These are phyloP conservation scores for Chrysaora quinquecirrha DNA, from an alignment of 30 jellyfish, hydroid and myxozoan genomes.

Conservation along the genomic window DNA sequence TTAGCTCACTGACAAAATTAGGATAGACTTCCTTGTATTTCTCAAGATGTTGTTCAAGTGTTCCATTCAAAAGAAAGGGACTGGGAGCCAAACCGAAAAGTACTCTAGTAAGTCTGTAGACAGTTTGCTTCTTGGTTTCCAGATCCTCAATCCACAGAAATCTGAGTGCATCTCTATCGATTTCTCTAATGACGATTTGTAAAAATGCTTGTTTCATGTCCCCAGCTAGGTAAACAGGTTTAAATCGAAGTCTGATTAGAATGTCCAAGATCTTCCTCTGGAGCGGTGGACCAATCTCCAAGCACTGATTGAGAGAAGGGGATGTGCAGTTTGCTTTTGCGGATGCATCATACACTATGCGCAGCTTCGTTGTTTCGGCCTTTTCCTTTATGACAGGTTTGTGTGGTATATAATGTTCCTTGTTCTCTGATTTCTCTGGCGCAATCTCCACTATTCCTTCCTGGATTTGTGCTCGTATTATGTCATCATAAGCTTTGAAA, in stretches of 20 bases:
- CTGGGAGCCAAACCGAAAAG: constrained; percentile 52
- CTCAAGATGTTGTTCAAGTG: constrained; percentile 53
- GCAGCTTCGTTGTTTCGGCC: no score
- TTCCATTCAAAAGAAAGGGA: constrained; percentile 67
- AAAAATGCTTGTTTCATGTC: constrained; percentile 82
- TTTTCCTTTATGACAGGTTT: constrained; percentile 68
- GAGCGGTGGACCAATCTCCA: constrained; percentile 73
- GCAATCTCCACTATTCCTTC: constrained; percentile 75
- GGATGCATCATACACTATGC: constrained; percentile 76
- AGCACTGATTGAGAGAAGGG: constrained; percentile 77
- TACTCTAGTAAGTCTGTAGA: constrained; percentile 60
- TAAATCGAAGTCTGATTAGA: constrained; percentile 51
- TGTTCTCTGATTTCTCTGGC: constrained; percentile 47
- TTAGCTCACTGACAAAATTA: constrained; percentile 31
- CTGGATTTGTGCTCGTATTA: constrained; percentile 51
- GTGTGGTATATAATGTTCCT: constrained; percentile 71
- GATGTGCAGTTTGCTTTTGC: constrained; percentile 46
- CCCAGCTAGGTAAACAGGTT: constrained; percentile 65
- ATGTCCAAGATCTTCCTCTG: constrained; percentile 48
- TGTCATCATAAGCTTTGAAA: constrained; percentile 47
- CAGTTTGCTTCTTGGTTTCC: constrained; percentile 4
- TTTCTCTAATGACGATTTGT: constrained; percentile 59
- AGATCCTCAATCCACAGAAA: constrained; percentile 54
- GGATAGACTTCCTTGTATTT: constrained; percentile 9
- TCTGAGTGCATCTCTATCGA: constrained; percentile 57